These are phyloP conservation scores for Epizoanthus ramosus DNA, from an alignment of 92 coral and sea anemone genomes.

Conservation along the genomic window DNA sequence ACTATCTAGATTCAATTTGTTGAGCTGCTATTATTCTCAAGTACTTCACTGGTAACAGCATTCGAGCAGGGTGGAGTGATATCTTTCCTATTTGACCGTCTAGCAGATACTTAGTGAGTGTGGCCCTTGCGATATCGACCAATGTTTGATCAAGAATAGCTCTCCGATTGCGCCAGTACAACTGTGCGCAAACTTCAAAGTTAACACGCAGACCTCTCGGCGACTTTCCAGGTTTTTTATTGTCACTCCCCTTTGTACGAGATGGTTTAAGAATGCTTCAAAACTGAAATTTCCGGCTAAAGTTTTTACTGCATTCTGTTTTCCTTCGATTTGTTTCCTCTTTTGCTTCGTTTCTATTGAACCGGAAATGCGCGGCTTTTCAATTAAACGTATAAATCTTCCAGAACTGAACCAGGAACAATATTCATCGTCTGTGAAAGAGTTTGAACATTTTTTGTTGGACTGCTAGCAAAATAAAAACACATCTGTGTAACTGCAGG, in stretches of 20 bases:
- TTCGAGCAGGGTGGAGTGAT: no score
- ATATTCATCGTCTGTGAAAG: not conserved
- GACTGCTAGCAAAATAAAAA: no score
- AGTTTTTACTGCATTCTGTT: not conserved
- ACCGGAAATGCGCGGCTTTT: conserved; percentile 34
- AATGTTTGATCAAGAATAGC: conserved; percentile 6
- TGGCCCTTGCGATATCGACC: not conserved
- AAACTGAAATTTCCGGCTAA: conserved; percentile 38
- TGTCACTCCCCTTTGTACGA: conserved; percentile 18
- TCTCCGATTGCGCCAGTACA: not conserved
- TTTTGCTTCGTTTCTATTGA: conserved; percentile 1
- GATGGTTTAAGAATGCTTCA: conserved; percentile 1
- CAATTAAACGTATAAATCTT: not conserved
- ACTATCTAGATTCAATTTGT: no score
- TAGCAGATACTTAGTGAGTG: no score
- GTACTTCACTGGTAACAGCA: no score
- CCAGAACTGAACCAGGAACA: not conserved
- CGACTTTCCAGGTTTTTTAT: conserved; percentile 22
- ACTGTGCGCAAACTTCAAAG: not conserved
- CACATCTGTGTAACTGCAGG: no score
- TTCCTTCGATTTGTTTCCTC: conserved; percentile 17
- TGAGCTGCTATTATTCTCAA: no score
- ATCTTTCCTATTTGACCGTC: no score
- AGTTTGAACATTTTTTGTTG: no score
- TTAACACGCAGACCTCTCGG: conserved; percentile 18